phyloP scores from a whole-genome alignment of 2,888 invertebrate genomes.

The Megastigmus dorsalis region DNA sequence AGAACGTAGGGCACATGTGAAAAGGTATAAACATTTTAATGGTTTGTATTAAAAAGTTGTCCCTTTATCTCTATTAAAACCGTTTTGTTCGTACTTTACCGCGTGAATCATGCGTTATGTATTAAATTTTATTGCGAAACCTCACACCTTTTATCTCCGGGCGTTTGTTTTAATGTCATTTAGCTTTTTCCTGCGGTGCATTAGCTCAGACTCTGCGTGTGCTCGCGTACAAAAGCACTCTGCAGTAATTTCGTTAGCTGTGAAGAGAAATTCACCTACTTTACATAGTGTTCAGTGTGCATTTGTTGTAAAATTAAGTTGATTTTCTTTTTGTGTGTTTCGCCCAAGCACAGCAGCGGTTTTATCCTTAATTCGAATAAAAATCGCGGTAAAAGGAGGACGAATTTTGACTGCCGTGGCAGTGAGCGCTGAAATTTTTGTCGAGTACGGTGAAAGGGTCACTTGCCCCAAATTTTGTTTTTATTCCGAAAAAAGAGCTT shows the following conservation, averaged over 20 bases:
- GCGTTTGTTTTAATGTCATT: constrained; percentile 35
- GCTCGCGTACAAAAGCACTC: constrained; percentile 29
- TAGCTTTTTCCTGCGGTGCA: constrained; percentile 24
- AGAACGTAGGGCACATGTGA: background rate
- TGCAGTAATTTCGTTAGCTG: constrained; percentile 14
- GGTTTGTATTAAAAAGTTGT: background rate
- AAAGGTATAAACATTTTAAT: no score
- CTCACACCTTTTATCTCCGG: constrained; percentile 6
- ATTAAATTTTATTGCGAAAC: constrained; percentile 15
- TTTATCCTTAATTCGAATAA: no score
- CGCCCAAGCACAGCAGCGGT: no score
- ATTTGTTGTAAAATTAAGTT: no score
- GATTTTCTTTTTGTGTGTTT: no score
- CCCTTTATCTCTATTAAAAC: constrained; percentile 12
- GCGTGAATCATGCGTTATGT: background rate
- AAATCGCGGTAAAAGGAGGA: no score
- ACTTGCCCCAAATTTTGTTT: no score
- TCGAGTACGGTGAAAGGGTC: no score
- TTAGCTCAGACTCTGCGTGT: constrained; percentile 6
- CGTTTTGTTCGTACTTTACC: background rate
- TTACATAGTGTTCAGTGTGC: background rate
- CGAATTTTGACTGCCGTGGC: no score
- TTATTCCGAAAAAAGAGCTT: no score
- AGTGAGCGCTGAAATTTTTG: background rate
- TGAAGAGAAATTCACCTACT: background rate